Conservation (phyloP, 2,113 vertebrate genomes). For the Saimiri boliviensis region DNA sequence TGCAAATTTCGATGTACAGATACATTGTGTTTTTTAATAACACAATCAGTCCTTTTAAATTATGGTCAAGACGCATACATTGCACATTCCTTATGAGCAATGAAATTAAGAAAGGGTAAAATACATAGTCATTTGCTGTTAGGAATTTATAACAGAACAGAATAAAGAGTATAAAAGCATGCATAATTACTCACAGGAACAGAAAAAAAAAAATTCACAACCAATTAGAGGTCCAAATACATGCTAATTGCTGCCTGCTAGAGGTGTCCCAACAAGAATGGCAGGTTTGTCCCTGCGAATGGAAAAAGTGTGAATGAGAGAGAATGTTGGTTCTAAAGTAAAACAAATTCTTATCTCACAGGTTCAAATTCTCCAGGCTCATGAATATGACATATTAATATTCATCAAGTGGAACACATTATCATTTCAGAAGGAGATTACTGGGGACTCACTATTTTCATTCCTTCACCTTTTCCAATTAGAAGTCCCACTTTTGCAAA, state of each 20-base stretch:
- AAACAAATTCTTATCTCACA: slow-evolving; percentile 77
- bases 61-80: not conserved
- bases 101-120: slow-evolving; percentile 10
- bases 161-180: not conserved
- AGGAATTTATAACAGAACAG: not conserved
- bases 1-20: not conserved
- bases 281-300: not conserved
- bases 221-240: not conserved
- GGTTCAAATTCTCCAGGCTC: slow-evolving; percentile 79
- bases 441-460: slow-evolving; percentile 81
- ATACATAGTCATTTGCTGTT: not conserved
- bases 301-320: slow-evolving; percentile 42
- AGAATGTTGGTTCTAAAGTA: not conserved
- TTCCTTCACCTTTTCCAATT: slow-evolving; percentile 84
- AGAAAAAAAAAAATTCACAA: slow-evolving; percentile 38
- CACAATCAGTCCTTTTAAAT: not conserved
- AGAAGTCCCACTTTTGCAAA: slow-evolving; percentile 83
- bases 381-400: slow-evolving; percentile 82
- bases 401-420: slow-evolving; percentile 82
- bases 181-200: slow-evolving; percentile 21
- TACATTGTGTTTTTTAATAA: not conserved
- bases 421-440: slow-evolving; percentile 83
- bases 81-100: not conserved
- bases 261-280: not conserved
- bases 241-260: slow-evolving; percentile 19